Evolutionary conservation across 2,113 vertebrate genomes (phyloP).

Genomic region (Corythoichthys haematopterus): DNA sequence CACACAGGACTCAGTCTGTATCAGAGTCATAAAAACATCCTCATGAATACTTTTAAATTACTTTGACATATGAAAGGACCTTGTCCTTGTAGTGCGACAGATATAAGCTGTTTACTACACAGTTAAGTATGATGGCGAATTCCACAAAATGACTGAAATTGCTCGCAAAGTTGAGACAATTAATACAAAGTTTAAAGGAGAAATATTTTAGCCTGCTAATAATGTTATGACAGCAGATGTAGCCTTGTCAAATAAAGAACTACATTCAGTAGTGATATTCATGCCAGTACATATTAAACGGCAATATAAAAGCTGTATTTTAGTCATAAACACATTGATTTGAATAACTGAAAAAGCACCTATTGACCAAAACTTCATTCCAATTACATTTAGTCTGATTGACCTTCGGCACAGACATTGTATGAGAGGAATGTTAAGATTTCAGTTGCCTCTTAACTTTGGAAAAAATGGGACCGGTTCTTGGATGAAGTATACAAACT

Average conservation of each 20-base stretch:
- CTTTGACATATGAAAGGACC: neutral
- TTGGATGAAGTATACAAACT: neutral
- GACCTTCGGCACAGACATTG: neutral
- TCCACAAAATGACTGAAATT: too few relatives aligned
- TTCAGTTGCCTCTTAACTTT: neutral
- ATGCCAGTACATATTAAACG: neutral
- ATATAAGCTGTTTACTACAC: neutral
- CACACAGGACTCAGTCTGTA: conserved; percentile 40
- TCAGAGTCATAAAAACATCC: conserved; percentile 26
- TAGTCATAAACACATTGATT: conserved; percentile 1
- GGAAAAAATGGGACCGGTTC: neutral
- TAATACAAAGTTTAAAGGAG: neutral
- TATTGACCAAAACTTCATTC: neutral
- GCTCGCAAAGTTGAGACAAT: neutral
- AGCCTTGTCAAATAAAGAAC: neutral
- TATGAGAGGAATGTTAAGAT: neutral
- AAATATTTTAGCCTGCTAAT: neutral
- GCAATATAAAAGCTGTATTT: neutral
- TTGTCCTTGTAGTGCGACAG: neutral
- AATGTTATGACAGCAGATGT: neutral
- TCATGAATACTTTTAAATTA: neutral
- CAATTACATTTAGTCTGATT: neutral
- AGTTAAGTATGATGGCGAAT: neutral
- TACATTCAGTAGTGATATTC: neutral
- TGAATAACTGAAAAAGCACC: neutral